Conservation (phyloP, 2,797 vertebrate species). For the Sardinella longiceps region DNA sequence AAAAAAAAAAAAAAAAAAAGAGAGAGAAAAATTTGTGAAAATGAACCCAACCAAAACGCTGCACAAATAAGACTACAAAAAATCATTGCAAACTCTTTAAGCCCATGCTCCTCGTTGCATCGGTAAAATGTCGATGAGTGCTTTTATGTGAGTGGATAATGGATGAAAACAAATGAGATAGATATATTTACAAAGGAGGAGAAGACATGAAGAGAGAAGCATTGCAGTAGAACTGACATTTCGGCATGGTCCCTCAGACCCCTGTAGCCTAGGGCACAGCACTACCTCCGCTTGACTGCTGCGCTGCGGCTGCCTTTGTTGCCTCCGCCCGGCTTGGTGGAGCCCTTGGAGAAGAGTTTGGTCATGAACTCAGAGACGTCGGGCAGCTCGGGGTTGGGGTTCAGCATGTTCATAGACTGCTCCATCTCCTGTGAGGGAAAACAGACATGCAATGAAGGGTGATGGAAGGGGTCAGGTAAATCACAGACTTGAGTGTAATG, state of each 20-base stretch:
- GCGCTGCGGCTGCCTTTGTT: constrained; percentile 89
- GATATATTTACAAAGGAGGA: constrained; percentile 2
- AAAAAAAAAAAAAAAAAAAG: background rate
- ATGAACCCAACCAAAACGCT: background rate
- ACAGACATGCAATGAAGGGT: background rate
- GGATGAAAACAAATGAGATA: background rate
- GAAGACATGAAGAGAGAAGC: constrained; percentile 38
- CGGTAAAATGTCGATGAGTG: background rate
- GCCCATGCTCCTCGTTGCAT: background rate
- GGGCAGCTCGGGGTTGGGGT: constrained; percentile 96
- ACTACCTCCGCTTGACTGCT: constrained; percentile 95
- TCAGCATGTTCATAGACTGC: constrained; percentile 99
- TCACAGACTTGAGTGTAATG: background rate
- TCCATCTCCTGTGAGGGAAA: constrained; percentile 89
- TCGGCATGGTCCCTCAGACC: background rate
- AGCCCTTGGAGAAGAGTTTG: constrained; percentile 96
- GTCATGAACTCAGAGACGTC: constrained; percentile 99
- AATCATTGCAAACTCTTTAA: background rate
- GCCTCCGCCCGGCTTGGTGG: constrained; percentile 87
- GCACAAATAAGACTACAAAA: constrained; percentile 20
- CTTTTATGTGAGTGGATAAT: background rate
- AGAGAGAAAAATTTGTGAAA: background rate
- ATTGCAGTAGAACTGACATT: constrained; percentile 30
- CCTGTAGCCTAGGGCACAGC: background rate
- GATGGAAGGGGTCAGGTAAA: background rate